A percentile compares a stretch with the other conserved stretches of the same genome.
phyloP scores from a whole-genome alignment of 1,140 invertebrate genomes.

The Musca vetustissima region DNA sequence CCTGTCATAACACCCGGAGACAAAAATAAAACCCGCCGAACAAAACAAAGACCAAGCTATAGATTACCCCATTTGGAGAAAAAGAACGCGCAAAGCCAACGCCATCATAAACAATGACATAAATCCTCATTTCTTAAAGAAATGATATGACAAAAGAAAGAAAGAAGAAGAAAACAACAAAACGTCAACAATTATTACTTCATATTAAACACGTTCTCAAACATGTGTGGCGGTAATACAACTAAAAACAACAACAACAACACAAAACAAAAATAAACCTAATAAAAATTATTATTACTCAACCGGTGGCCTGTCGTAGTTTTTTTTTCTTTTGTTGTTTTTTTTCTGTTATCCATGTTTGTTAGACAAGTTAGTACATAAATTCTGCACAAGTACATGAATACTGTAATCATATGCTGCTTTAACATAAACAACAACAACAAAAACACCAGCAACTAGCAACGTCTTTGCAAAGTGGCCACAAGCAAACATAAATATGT shows the following conservation, averaged over 20 bases:
- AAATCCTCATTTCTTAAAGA: background rate
- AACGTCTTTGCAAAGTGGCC: background rate
- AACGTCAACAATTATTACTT: background rate
- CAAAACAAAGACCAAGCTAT: background rate
- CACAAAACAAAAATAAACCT: no score
- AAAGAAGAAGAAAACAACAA: background rate
- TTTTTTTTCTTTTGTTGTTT: no score
- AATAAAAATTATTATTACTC: conserved; percentile 9
- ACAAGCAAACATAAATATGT: conserved; percentile 40
- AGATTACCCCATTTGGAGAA: background rate
- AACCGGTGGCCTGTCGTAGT: background rate
- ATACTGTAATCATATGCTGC: no score
- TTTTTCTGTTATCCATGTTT: no score
- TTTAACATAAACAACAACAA: background rate
- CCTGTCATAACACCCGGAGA: background rate
- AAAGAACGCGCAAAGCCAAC: background rate
- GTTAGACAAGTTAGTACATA: no score
- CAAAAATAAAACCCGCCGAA: background rate
- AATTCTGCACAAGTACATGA: no score
- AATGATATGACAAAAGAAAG: background rate
- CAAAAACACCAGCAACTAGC: background rate
- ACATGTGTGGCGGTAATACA: background rate
- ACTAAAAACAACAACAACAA: background rate
- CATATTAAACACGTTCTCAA: conserved; percentile 9
- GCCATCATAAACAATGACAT: background rate